Evolutionary conservation across 1,140 invertebrate genomes (phyloP).

Genomic region (Heterodera schachtii): DNA sequence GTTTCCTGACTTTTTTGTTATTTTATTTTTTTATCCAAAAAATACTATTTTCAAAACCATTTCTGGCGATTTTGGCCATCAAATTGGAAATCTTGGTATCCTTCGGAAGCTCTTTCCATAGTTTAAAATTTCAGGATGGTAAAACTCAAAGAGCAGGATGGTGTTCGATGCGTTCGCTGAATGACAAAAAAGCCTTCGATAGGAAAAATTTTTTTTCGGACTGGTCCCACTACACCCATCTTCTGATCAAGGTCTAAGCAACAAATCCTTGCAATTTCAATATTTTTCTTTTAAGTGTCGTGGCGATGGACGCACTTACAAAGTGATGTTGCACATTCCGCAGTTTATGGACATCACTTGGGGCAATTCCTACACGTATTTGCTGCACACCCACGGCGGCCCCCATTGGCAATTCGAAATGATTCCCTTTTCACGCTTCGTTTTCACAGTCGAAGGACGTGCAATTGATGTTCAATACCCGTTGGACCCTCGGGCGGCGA

Average conservation of each 20-base stretch:
- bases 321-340: conserved; percentile 61
- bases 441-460: conserved; percentile 57
- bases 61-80: neutral
- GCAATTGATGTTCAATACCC: conserved; percentile 55
- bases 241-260: conserved; percentile 12
- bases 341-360: conserved; percentile 59
- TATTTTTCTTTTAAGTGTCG: conserved; percentile 48
- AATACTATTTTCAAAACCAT: too few species aligned
- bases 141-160: conserved; percentile 49
- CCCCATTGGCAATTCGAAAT: conserved; percentile 65
- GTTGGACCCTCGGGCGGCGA: conserved; percentile 38
- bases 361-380: conserved; percentile 58
- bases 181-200: conserved; percentile 38
- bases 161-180: conserved; percentile 40
- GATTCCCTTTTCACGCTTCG: conserved; percentile 63
- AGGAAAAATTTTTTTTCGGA: conserved; percentile 40
- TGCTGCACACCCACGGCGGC: conserved; percentile 63
- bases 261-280: too few species aligned
- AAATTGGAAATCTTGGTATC: too few species aligned
- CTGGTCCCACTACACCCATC: conserved; percentile 46
- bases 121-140: conserved; percentile 41
- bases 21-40: too few species aligned
- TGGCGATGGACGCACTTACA: conserved; percentile 62
- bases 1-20: too few species aligned
- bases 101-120: too few species aligned